phyloP scores from a whole-genome alignment of 2,888 invertebrate species.

The Aspidiotus destructor region DNA sequence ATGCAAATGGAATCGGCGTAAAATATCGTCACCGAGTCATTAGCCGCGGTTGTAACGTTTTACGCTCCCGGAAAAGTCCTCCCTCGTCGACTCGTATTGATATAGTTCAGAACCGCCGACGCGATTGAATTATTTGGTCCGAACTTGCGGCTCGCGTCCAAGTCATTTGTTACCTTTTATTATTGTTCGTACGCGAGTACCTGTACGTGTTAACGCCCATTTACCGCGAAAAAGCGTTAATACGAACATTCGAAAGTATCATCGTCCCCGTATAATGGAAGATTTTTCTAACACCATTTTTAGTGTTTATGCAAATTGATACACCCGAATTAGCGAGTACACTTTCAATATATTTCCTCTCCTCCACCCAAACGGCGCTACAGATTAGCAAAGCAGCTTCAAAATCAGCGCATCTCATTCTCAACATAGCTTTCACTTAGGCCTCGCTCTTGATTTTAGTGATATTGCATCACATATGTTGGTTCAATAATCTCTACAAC shows the following conservation, averaged over 20 bases:
- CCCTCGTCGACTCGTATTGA: background rate
- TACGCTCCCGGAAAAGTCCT: background rate
- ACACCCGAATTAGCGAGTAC: background rate
- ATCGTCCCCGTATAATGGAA: background rate
- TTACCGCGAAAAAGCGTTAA: background rate
- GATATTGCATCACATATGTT: no score
- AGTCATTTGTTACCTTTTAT: background rate
- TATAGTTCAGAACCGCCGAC: background rate
- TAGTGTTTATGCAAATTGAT: no score
- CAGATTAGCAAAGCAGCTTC: no score
- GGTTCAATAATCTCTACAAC: no score
- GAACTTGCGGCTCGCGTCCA: background rate
- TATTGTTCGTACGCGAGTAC: background rate
- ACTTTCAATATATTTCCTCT: background rate
- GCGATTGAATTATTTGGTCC: background rate
- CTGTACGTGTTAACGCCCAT: background rate
- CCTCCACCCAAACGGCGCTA: no score
- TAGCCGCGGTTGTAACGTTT: background rate
- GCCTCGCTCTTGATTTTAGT: no score
- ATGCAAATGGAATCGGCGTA: background rate
- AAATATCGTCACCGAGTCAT: background rate
- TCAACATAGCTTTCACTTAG: no score
- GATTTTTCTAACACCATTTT: conserved; percentile 1
- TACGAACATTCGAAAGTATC: background rate
- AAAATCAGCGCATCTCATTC: no score